Percentiles rank a stretch among this genome's conserved stretches.
phyloP scores from a whole-genome alignment of 2,888 invertebrate species.

The Hirtodrosophila alboralis region DNA sequence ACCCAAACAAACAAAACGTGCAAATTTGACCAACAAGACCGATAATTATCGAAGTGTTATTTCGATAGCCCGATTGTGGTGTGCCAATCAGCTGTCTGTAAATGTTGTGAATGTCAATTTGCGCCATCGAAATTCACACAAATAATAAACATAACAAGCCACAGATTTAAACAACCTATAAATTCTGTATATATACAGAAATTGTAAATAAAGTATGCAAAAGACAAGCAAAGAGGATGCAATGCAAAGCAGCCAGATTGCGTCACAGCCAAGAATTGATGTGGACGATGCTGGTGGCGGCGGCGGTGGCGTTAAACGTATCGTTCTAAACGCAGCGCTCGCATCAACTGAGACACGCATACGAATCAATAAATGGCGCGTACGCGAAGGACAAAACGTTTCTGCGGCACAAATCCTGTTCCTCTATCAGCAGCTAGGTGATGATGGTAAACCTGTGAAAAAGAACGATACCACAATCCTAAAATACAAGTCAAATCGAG shows the following conservation, averaged over 20 bases:
- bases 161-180: conserved; percentile 63
- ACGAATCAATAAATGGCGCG: conserved; percentile 95
- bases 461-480: conserved; percentile 86
- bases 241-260: conserved; percentile 37
- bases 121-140: conserved; percentile 58
- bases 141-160: conserved; percentile 69
- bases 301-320: conserved; percentile 52
- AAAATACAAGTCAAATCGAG: conserved; percentile 91
- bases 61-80: conserved; percentile 22
- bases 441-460: conserved; percentile 57
- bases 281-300: conserved; percentile 58
- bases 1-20: conserved; percentile 47
- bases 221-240: conserved; percentile 54
- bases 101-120: conserved; percentile 24
- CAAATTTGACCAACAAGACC: conserved; percentile 1
- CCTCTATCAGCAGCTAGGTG: conserved; percentile 89
- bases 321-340: conserved; percentile 81
- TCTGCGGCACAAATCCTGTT: conserved; percentile 91
- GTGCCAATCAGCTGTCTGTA: conserved; percentile 48
- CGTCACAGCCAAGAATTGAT: conserved; percentile 42
- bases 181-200: conserved; percentile 53
- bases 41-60: conserved; percentile 9
- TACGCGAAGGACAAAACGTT: conserved; percentile 92
- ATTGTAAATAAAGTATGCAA: conserved; percentile 68
- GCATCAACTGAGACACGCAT: conserved; percentile 86